These are phyloP conservation scores for Oxytorus armatus DNA, from an alignment of 2,888 invertebrate species.

Conservation along the genomic window DNA sequence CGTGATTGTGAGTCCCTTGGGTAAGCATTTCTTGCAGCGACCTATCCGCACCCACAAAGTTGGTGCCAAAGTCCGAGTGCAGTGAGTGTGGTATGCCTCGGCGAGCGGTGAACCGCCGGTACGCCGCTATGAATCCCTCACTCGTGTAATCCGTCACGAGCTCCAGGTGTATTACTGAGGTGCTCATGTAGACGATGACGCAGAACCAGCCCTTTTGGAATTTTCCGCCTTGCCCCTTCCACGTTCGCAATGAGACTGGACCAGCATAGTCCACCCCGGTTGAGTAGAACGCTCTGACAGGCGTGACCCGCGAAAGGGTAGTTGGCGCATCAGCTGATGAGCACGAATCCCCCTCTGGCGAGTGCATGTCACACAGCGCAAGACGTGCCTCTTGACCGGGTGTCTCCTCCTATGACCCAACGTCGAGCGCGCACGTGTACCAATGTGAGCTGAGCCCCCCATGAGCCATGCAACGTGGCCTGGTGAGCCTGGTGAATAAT, in stretches of 20 bases:
- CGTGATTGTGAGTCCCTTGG: not conserved
- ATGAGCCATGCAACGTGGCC: conserved; percentile 57
- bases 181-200: conserved; percentile 36
- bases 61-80: conserved; percentile 33
- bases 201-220: conserved; percentile 36
- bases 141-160: conserved; percentile 18
- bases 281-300: conserved; percentile 44
- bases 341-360: too few species aligned
- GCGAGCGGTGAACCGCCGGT: conserved; percentile 3
- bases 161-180: conserved; percentile 29
- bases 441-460: conserved; percentile 61
- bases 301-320: conserved; percentile 55
- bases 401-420: conserved; percentile 60
- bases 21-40: not conserved
- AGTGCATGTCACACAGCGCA: conserved; percentile 59
- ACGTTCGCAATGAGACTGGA: conserved; percentile 15
- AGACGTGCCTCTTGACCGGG: conserved; percentile 49
- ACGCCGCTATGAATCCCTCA: conserved; percentile 24
- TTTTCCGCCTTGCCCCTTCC: conserved; percentile 23
- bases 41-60: conserved; percentile 24
- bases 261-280: conserved; percentile 53
- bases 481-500: conserved; percentile 52
- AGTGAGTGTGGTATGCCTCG: conserved; percentile 17
- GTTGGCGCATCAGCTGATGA: too few species aligned
- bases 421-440: conserved; percentile 25